Evolutionary conservation across 2,797 vertebrate genomes (phyloP).

Genomic region (Ataeniobius toweri): DNA sequence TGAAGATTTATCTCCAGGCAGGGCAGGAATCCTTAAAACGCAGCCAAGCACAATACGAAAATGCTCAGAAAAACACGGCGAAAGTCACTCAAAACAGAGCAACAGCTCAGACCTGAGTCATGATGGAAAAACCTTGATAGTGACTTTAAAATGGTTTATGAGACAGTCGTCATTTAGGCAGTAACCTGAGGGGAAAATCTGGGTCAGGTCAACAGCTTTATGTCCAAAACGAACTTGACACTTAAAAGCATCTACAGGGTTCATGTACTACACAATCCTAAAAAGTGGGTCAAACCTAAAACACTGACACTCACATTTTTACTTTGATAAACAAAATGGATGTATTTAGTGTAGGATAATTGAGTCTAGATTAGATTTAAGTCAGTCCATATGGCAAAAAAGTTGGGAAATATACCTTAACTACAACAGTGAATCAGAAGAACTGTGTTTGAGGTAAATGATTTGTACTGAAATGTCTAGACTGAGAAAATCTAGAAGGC

Average conservation of each 20-base stretch:
- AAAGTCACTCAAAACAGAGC: conserved; percentile 31
- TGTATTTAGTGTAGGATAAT: background rate
- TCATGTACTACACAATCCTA: background rate
- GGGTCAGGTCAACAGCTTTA: background rate
- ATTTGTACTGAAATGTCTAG: background rate
- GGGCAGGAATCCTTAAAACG: conserved; percentile 35
- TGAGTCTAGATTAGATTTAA: background rate
- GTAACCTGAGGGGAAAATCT: conserved; percentile 20
- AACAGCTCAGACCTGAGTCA: conserved; percentile 25
- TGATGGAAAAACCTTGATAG: conserved; percentile 27
- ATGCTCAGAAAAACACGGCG: conserved; percentile 24
- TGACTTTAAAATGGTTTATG: conserved; percentile 9
- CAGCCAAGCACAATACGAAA: conserved; percentile 13
- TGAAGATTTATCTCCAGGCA: conserved; percentile 35
- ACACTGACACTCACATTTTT: background rate
- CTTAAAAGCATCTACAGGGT: background rate
- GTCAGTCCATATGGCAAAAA: background rate
- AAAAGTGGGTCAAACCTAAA: background rate
- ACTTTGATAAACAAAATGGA: background rate
- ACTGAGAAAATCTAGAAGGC: background rate
- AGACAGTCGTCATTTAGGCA: conserved; percentile 14
- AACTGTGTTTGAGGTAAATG: background rate
- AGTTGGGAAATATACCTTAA: background rate
- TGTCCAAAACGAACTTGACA: background rate
- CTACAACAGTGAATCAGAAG: background rate